Conservation (phyloP, 2,113 vertebrate species). For the Mionectes macconnelli region DNA sequence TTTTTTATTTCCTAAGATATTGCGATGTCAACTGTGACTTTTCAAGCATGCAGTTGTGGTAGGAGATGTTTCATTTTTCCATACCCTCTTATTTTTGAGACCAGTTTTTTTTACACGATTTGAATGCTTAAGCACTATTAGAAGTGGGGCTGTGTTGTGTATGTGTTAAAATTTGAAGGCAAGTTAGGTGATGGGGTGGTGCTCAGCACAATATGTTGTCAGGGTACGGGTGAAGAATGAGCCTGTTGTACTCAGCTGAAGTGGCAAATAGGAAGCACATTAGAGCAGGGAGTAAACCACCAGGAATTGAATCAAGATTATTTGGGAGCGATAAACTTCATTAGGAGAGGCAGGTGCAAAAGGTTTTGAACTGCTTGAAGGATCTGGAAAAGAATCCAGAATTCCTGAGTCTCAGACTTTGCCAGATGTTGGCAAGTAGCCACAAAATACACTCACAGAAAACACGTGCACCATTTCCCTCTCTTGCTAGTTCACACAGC, state of each 20-base stretch:
- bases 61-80: neutral
- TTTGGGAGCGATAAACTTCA: neutral
- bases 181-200: neutral
- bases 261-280: neutral
- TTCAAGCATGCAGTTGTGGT: neutral
- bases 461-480: neutral
- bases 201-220: neutral
- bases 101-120: neutral
- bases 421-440: neutral
- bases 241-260: neutral
- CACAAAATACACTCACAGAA: neutral
- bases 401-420: neutral
- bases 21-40: neutral
- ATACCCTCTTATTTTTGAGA: rapidly evolving
- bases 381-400: neutral
- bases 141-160: neutral
- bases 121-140: neutral
- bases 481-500: neutral
- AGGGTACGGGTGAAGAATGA: neutral
- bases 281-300: neutral
- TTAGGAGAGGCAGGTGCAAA: neutral
- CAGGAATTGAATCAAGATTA: neutral
- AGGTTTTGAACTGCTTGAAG: neutral
- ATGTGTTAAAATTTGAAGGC: neutral
- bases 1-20: rapidly evolving